Evolutionary conservation across 2,113 vertebrate genomes (phyloP), one percentile per base, ranked within the genome.

Genomic region (Pao palembangensis): DNA sequence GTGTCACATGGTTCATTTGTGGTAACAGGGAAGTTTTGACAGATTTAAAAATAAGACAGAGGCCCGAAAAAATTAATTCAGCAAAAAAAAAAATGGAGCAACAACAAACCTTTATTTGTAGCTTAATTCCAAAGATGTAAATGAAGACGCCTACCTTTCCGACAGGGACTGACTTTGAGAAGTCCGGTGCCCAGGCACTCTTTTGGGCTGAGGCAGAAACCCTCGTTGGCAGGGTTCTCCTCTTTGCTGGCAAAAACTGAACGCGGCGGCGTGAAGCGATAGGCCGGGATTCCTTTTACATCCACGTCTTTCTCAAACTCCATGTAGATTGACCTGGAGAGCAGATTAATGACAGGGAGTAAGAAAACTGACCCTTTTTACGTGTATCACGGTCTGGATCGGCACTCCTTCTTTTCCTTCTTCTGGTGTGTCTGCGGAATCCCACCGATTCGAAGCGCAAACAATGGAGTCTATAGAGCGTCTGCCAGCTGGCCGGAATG

Each of bases 181-280:
- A 98, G 87, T 0, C 97, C 97, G 0, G 96, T 89, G 53, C 92
- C 93, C 47, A 94, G 87, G 83, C 97, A 99, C 70, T 96, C 91
- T 0, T 90, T 68, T 0, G 88, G 69, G 0, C 88, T 92, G 47
- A 94, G 61, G 6, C 97, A 99, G 91, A 98, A 99, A 0, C 97
- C 96, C 7, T 91, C 88, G 0, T 99, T 99, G 66, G 87, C 92
- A 0, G 95, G 93, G 63, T 94, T 97, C 56, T 93, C 88, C 0
- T 90, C 88, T 0, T 78, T 83, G 70, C 95, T 98, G 81, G 94
- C 95, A 54, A 98, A 79, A 1, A 95, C 88, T 51, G 89, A 92
- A 18, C 72, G 69, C 0, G 97, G 96, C 0, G 94, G 91, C 6
- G 89, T 91, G 56, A 94, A 99, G 31, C 95, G 94, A 53, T 93